These are phyloP conservation scores for Euwallacea fornicatus DNA, from an alignment of 1,140 invertebrate genomes.

Conservation along the genomic window DNA sequence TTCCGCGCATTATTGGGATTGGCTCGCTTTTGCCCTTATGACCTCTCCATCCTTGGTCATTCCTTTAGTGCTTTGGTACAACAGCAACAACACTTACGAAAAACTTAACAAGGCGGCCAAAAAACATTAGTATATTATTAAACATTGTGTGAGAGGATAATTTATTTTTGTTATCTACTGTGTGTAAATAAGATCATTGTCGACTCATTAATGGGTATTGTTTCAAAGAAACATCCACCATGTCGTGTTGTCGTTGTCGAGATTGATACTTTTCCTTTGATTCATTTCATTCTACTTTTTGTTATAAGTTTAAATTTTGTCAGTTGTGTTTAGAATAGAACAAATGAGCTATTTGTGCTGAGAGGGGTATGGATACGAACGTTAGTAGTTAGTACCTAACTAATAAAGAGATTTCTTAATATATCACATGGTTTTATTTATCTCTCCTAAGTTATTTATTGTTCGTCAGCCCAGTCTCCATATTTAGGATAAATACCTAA, in stretches of 20 bases:
- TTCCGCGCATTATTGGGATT: conserved; percentile 96
- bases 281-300: too few species aligned
- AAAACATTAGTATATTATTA: conserved; percentile 54
- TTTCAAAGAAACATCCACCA: background rate
- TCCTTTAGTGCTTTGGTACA: conserved; percentile 91
- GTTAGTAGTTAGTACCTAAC: too few species aligned
- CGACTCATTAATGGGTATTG: background rate
- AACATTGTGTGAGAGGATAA: conserved; percentile 14
- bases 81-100: conserved; percentile 94
- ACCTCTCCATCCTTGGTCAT: conserved; percentile 92
- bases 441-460: too few species aligned
- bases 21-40: conserved; percentile 96
- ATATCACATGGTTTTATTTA: too few species aligned
- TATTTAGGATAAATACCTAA: too few species aligned
- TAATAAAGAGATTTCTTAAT: too few species aligned
- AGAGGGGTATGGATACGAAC: too few species aligned
- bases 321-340: too few species aligned
- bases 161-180: conserved; percentile 16
- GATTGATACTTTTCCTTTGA: too few species aligned
- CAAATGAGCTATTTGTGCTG: too few species aligned
- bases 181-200: conserved; percentile 6
- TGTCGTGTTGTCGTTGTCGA: background rate
- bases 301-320: too few species aligned
- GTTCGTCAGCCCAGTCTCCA: too few species aligned
- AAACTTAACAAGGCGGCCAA: conserved; percentile 67